Base-by-base conservation (phyloP, 2,797 vertebrate genomes). In the Manis pentadactyla region DNA sequence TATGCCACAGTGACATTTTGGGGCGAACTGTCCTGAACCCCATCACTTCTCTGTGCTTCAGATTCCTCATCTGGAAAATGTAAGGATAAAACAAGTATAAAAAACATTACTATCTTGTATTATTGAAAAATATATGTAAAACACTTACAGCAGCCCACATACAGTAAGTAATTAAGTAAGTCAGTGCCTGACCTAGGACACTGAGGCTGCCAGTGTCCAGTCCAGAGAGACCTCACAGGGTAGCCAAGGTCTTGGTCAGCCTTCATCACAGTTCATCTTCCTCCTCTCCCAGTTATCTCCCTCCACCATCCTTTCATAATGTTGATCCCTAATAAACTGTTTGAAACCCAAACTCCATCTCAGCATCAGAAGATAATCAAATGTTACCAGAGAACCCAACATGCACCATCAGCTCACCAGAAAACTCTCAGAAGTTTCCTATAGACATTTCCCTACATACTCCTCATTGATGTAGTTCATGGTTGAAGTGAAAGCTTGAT, bases 371-470 rank as follows among this genome's bases (percentile, higher is more conserved):
- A 74, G 17, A 39, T 31, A 55, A 87, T 74, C 64, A 75, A 27
- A 25, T 31, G 74, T 78, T 95, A 63, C 12, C 39, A 69, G 21
- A 87, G 53, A 91, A 74, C 1, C 13, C 29, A 74, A 29, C 19
- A 4, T 31, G 21, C 7, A 69, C 21, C 7, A 29, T 92, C 21
- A 37, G 29, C 4, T 94, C 51, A 78, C 77, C 51, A 46, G 68
- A 63, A 97, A 94, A 78, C 15, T 49, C 53, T 25, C 42, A 46
- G 59, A 96, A 59, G 10, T 85, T 84, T 81, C 51, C 49, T 88
- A 2, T 15, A 66, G 15, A 34, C 0, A 1, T 66, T 82, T 87
- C 19, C 17, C 15, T 57, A 66, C 34, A 37, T 27, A 73, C n/a
- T 90, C 4, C 4, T 73, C 57, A 86, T 23, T 68, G 66, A 71